Evolutionary conservation across 2,113 vertebrate genomes (phyloP), one percentile per base, ranked within the genome.

Genomic region (Otis tarda): DNA sequence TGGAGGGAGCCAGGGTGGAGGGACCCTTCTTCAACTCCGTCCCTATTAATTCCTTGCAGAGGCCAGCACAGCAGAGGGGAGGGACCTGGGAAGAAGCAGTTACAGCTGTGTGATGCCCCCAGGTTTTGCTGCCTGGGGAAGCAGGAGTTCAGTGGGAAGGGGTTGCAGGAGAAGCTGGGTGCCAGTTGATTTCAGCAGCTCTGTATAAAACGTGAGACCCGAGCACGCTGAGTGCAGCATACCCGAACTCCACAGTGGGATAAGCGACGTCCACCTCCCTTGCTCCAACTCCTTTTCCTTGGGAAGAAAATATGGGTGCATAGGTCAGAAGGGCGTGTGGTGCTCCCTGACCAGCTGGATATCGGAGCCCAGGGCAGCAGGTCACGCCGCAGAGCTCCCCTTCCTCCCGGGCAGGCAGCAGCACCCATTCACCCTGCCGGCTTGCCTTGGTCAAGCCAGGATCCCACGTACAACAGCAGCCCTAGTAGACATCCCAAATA

Each of bases 71-170:
- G 60, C 47, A 84, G 24, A 45, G 4, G 13, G 21, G 3, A 68
- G 4, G 7, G 19, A 74, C 17, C 8, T 0, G 3, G 19, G 55
- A 73, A 59, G 63, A 37, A 71, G n/a, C 1, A 0, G 18, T 23
- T 47, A 11, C 31, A 68, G 22, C 35, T 64, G 22, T 2, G 2
- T 5, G 30, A 13, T 35, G 7, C 37, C 24, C 23, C 17, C 64
- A 39, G 45, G 17, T 60, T 64, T 55, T 37, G 31, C 27, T 50
- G 63, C 45, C 27, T 7, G 4, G 4, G 14, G 14, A 73, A 77
- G 64, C 5, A 81, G 49, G n/a, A 45, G 27, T 19, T 65, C 39
- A 21, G 41, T 1, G 5, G 35, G 37, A 82, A 78, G 37, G 17
- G 16, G 14, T 27, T 6, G 0, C 6, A 25, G 41, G 6, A 17